These are phyloP conservation scores for Rhyacichthys aspro DNA, from an alignment of 2,797 vertebrate genomes.

Conservation along the genomic window DNA sequence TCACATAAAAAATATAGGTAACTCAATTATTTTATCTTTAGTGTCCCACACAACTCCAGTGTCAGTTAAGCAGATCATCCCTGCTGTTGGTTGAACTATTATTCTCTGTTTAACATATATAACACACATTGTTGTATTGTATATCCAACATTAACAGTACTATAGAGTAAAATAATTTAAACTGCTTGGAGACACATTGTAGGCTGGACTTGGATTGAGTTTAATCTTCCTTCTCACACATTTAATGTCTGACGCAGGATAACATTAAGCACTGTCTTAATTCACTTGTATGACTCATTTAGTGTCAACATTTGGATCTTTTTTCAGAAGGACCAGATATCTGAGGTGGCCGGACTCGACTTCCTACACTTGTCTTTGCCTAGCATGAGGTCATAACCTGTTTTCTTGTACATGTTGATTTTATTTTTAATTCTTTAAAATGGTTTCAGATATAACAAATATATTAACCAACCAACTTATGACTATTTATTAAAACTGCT, in stretches of 20 bases:
- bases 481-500: constrained; percentile 78
- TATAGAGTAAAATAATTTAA: neutral
- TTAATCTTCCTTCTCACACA: constrained; percentile 14
- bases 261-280: constrained; percentile 8
- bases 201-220: constrained; percentile 14
- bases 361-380: constrained; percentile 46
- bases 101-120: constrained; percentile 39
- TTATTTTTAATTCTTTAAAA: constrained; percentile 61
- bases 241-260: constrained; percentile 28
- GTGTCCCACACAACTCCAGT: neutral
- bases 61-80: constrained; percentile 22
- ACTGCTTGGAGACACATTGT: constrained; percentile 13
- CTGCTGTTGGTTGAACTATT: constrained; percentile 24
- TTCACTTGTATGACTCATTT: neutral
- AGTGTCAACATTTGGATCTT: constrained; percentile 6
- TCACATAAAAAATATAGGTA: too few species aligned
- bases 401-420: constrained; percentile 61
- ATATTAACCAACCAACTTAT: constrained; percentile 74
- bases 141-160: constrained; percentile 11
- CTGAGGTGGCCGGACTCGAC: constrained; percentile 30
- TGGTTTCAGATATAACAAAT: constrained; percentile 68
- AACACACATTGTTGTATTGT: constrained; percentile 45
- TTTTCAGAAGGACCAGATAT: constrained; percentile 34
- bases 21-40: too few species aligned
- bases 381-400: constrained; percentile 66